Evolutionary conservation across 1,140 invertebrate genomes (phyloP).

Genomic region (Popillia japonica): DNA sequence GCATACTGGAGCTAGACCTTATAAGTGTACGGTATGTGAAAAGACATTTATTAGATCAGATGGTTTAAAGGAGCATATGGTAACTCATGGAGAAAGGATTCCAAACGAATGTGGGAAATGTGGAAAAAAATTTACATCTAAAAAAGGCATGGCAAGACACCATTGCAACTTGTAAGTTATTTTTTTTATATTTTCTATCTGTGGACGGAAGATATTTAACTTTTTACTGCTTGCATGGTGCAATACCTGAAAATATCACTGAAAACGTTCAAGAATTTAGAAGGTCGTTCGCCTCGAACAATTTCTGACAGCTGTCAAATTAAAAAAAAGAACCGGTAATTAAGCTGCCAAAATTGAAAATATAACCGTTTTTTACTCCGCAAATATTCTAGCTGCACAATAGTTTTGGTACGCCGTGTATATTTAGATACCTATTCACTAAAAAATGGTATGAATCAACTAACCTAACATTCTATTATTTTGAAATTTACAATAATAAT

Average conservation of each 20-base stretch:
- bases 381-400: background rate
- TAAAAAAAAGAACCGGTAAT: too few relatives aligned
- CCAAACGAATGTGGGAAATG: constrained; percentile 44
- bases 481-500: too few relatives aligned
- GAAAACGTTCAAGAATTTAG: too few relatives aligned
- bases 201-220: too few relatives aligned
- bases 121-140: constrained; percentile 46
- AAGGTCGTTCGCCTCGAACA: too few relatives aligned
- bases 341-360: too few relatives aligned
- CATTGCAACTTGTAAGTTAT: constrained; percentile 34
- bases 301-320: too few relatives aligned
- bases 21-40: constrained; percentile 46
- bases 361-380: too few relatives aligned
- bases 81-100: constrained; percentile 43
- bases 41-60: constrained; percentile 48
- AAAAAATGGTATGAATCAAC: too few relatives aligned
- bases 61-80: constrained; percentile 47
- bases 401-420: background rate
- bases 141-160: constrained; percentile 43
- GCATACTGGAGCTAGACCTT: constrained; percentile 50
- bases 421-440: background rate
- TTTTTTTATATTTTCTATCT: background rate
- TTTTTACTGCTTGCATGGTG: too few relatives aligned
- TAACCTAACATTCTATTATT: too few relatives aligned
- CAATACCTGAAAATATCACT: too few relatives aligned